A percentile compares a stretch with the other conserved stretches of the same genome.
phyloP scores from a whole-genome alignment of 2,113 vertebrate genomes.

The Neopipo cinnamomea region DNA sequence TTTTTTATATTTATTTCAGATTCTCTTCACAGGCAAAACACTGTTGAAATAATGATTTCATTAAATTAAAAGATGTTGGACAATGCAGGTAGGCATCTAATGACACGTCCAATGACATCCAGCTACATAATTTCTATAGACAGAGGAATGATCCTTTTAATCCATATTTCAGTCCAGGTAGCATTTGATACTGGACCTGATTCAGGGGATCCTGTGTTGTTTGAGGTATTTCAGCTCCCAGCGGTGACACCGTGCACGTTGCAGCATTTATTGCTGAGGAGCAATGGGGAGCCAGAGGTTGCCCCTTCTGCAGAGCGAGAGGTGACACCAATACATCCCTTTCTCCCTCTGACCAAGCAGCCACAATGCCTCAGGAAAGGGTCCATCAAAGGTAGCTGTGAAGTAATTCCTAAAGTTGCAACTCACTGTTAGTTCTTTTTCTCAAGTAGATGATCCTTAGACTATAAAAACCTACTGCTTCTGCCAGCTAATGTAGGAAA shows the following conservation, averaged over 20 bases:
- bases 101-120: fast-evolving
- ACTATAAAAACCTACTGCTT: background rate
- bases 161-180: background rate
- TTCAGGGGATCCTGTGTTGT: fast-evolving
- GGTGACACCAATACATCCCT: background rate
- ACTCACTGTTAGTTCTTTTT: background rate
- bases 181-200: background rate
- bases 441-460: background rate
- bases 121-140: background rate
- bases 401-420: background rate
- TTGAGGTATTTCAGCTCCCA: background rate
- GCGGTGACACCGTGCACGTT: no score
- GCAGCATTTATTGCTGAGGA: background rate
- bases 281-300: background rate
- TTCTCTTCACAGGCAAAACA: background rate
- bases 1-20: background rate
- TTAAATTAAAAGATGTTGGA: background rate
- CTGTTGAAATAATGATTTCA: background rate
- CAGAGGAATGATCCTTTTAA: background rate
- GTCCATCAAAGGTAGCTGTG: fast-evolving
- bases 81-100: background rate
- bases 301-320: background rate
- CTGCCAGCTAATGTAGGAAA: background rate
- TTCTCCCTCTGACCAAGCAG: background rate
- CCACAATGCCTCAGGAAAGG: background rate